Conservation (phyloP, 2,113 vertebrate genomes). For the Hippopotamus amphibius region DNA sequence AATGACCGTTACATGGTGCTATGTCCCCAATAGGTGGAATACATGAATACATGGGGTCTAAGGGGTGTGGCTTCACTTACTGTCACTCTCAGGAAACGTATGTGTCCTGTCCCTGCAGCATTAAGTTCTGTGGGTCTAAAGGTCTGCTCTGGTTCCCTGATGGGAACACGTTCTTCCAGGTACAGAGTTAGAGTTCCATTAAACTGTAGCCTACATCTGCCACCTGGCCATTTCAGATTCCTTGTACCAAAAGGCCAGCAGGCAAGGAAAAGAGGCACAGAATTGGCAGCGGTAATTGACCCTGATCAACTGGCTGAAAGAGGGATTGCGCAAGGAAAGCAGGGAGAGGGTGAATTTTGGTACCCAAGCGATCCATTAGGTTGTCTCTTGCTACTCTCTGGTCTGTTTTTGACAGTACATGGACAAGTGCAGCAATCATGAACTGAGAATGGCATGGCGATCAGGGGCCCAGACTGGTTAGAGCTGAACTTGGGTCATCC, state of each 20-base stretch:
- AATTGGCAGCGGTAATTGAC: background rate
- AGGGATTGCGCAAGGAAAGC: background rate
- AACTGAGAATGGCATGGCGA: background rate
- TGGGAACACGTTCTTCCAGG: background rate
- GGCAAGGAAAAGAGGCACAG: background rate
- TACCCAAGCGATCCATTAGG: background rate
- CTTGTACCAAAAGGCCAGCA: background rate
- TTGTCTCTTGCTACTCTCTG: background rate
- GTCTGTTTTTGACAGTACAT: background rate
- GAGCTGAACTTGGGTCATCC: background rate
- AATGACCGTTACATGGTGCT: background rate
- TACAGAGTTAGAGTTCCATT: background rate
- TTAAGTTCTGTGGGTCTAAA: background rate
- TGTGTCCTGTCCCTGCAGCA: background rate
- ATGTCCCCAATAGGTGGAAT: background rate
- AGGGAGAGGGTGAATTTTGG: background rate
- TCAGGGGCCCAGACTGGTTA: background rate
- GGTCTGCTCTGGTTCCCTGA: background rate
- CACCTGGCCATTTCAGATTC: background rate
- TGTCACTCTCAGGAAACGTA: background rate
- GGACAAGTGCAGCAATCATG: background rate
- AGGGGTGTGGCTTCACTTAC: accelerated
- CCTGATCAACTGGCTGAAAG: background rate
- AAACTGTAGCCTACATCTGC: background rate
- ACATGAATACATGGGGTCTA: background rate